Percentiles rank a stretch among this genome's conserved stretches.
These are phyloP conservation scores for Drosophila bocqueti DNA, from an alignment of 1,140 invertebrate species.

Conservation along the genomic window DNA sequence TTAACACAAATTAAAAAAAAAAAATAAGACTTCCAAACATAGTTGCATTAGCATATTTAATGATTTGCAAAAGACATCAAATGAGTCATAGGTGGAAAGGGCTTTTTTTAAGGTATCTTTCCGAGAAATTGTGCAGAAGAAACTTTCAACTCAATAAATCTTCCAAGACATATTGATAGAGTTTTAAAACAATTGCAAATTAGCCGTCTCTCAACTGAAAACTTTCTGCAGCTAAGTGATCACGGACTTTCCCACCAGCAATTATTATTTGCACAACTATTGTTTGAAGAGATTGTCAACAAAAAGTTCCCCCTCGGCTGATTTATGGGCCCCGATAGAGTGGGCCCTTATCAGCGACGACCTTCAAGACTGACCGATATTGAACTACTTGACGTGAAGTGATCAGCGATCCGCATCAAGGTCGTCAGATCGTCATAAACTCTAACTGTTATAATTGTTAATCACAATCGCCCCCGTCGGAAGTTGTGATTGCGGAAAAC, in stretches of 20 bases:
- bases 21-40: too few relatives aligned
- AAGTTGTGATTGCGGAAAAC: slow-evolving; percentile 39
- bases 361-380: slow-evolving; percentile 55
- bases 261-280: slow-evolving; percentile 32
- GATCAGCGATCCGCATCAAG: slow-evolving; percentile 24
- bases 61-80: neutral
- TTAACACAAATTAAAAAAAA: too few relatives aligned
- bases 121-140: slow-evolving; percentile 1
- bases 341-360: slow-evolving; percentile 36
- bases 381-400: slow-evolving; percentile 14
- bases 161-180: slow-evolving; percentile 1
- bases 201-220: neutral
- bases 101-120: neutral
- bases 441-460: slow-evolving; percentile 26
- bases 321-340: slow-evolving; percentile 33
- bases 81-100: slow-evolving; percentile 15
- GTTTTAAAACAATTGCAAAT: neutral
- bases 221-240: slow-evolving; percentile 9
- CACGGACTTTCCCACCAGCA: slow-evolving; percentile 12
- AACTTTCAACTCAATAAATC: slow-evolving; percentile 1
- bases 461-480: slow-evolving; percentile 15
- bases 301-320: slow-evolving; percentile 23
- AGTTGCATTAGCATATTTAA: neutral
- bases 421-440: slow-evolving; percentile 5
- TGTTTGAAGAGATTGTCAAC: slow-evolving; percentile 31